Conservation (phyloP, 2,888 invertebrate species). For the Caenorhabditis drosophilae region DNA sequence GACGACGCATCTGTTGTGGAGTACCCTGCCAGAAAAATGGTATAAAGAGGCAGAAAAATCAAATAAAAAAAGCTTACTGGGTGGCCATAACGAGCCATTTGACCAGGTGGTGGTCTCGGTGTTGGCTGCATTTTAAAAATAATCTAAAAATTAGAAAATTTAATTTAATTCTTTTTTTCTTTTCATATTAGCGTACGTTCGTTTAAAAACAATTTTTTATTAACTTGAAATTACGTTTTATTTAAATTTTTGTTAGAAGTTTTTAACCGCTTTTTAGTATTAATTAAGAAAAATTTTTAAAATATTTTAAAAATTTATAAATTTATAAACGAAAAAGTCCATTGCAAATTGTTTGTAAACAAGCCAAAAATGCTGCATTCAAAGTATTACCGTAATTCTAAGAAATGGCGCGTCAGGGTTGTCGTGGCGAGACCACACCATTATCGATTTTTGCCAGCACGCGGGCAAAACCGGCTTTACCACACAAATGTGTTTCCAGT, state of each 20-base stretch:
- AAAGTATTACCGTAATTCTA: neutral
- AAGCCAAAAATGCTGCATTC: neutral
- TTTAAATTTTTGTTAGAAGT: too few species aligned
- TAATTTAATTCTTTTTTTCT: too few species aligned
- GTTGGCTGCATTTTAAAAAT: constrained; percentile 4
- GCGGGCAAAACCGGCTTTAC: neutral
- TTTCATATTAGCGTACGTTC: too few species aligned
- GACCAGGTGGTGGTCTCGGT: constrained; percentile 26
- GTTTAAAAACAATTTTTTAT: too few species aligned
- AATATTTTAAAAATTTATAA: neutral
- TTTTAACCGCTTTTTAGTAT: too few species aligned
- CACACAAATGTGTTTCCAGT: neutral
- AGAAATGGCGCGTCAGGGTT: neutral
- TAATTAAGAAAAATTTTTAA: too few species aligned
- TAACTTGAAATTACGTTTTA: too few species aligned
- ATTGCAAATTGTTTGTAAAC: neutral
- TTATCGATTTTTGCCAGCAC: constrained; percentile 3
- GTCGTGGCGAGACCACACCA: neutral
- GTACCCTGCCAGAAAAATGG: constrained; percentile 3
- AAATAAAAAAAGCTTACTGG: constrained; percentile 1
- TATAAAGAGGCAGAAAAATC: too few species aligned
- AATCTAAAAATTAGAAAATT: too few species aligned
- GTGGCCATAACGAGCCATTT: constrained; percentile 22
- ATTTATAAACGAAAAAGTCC: neutral
- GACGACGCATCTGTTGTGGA: constrained; percentile 31